Conservation (phyloP, 37 sponge, comb jelly and placozoan species). For the Dysidea cf. avara region DNA sequence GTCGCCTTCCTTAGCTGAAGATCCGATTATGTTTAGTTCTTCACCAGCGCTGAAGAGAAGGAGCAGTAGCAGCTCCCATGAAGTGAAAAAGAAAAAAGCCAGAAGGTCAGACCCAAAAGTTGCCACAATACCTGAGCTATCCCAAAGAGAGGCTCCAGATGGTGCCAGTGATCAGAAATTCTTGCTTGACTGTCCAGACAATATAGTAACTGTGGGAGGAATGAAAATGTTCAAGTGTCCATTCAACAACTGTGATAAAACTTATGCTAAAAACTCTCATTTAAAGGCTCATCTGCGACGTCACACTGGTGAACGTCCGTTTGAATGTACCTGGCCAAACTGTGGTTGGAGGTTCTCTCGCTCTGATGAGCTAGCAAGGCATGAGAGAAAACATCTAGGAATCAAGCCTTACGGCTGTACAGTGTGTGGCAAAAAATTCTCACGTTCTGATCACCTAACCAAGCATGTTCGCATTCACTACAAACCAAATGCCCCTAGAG, state of each 20-base stretch:
- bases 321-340: constrained; percentile 87
- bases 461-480: constrained; percentile 88
- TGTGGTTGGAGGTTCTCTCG: constrained; percentile 88
- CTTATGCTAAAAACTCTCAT: constrained; percentile 85
- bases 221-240: constrained; percentile 62
- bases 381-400: constrained; percentile 84
- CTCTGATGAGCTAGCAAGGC: constrained; percentile 88
- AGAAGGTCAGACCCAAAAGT: too few relatives aligned
- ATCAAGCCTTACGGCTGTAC: constrained; percentile 85
- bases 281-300: constrained; percentile 82
- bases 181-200: too few relatives aligned
- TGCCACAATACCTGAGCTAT: too few relatives aligned
- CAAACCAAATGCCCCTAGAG: constrained; percentile 68
- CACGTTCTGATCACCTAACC: constrained; percentile 84
- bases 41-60: too few relatives aligned
- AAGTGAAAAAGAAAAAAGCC: too few relatives aligned
- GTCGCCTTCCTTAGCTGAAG: too few relatives aligned
- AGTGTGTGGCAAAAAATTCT: constrained; percentile 87
- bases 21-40: too few relatives aligned
- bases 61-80: too few relatives aligned
- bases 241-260: constrained; percentile 73
- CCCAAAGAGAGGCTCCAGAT: too few relatives aligned
- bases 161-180: too few relatives aligned
- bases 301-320: constrained; percentile 90
- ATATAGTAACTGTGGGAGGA: background rate